Percentiles rank a stretch among this genome's conserved stretches.
Evolutionary conservation across 1,140 invertebrate species (phyloP).

Genomic region (Papilio polyxenes): DNA sequence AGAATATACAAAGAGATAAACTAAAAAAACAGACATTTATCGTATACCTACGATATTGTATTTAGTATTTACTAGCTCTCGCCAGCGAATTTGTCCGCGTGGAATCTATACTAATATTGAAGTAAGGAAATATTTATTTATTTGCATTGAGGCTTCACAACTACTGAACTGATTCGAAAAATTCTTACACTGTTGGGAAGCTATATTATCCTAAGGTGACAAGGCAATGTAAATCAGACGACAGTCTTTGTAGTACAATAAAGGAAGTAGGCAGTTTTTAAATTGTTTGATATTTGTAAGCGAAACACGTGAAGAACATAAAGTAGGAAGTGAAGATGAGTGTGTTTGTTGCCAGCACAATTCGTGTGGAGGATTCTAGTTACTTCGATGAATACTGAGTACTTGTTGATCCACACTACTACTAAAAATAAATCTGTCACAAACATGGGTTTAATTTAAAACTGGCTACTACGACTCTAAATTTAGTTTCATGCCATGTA

Average conservation of each 20-base stretch:
- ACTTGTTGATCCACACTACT: neutral
- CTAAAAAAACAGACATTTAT: neutral
- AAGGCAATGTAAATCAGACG: neutral
- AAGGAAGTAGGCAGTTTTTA: neutral
- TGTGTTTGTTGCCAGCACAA: neutral
- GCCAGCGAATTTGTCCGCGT: neutral
- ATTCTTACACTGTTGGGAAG: too few species aligned
- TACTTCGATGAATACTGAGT: neutral
- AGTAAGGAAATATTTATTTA: too few species aligned
- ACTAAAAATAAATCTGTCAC: neutral
- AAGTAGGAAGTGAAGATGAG: constrained; percentile 14
- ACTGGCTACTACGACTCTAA: too few species aligned
- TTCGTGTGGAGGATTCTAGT: neutral
- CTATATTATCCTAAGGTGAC: too few species aligned
- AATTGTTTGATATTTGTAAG: neutral
- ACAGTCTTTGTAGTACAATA: neutral
- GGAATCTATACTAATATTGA: too few species aligned
- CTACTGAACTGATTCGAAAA: too few species aligned
- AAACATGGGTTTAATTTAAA: neutral
- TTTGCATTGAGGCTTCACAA: too few species aligned
- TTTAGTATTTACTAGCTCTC: neutral
- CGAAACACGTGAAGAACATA: neutral
- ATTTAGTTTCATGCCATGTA: too few species aligned
- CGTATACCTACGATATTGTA: neutral
- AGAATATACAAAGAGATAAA: neutral